Conservation (phyloP, 2,888 invertebrate species). For the Busseola fusca region DNA sequence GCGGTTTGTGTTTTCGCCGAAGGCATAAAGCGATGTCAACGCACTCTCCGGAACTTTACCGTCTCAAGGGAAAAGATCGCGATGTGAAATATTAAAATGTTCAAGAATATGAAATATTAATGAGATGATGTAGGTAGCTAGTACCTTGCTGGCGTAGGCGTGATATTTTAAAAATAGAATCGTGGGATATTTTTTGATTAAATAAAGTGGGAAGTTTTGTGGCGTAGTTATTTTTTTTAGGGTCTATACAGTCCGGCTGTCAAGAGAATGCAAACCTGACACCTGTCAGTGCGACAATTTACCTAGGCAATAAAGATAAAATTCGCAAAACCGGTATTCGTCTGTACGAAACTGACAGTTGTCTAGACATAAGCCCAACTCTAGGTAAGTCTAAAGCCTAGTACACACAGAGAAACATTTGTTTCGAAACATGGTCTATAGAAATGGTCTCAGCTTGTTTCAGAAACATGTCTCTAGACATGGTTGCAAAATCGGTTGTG, state of each 20-base stretch:
- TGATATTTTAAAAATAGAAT: constrained; percentile 27
- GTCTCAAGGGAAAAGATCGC: constrained; percentile 29
- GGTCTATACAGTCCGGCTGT: background rate
- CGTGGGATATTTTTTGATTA: background rate
- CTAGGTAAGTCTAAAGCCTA: too few relatives aligned
- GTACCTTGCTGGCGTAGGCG: background rate
- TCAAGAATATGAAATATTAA: constrained; percentile 36
- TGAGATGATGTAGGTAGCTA: constrained; percentile 1
- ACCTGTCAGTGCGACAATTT: background rate
- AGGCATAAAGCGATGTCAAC: constrained; percentile 28
- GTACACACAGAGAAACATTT: too few relatives aligned
- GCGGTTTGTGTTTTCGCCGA: background rate
- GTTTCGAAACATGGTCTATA: too few relatives aligned
- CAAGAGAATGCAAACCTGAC: background rate
- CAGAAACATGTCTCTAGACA: too few relatives aligned
- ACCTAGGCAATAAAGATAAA: background rate
- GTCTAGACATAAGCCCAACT: too few relatives aligned
- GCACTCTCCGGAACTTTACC: constrained; percentile 20
- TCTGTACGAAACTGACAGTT: too few relatives aligned
- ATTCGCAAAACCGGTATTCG: background rate
- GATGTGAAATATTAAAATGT: constrained; percentile 40
- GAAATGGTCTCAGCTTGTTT: too few relatives aligned
- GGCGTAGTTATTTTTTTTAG: background rate
- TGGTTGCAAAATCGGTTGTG: too few relatives aligned
- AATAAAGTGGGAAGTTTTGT: background rate